These are phyloP conservation scores for Lithophane socia DNA, from an alignment of 2,888 invertebrate species.

Conservation along the genomic window DNA sequence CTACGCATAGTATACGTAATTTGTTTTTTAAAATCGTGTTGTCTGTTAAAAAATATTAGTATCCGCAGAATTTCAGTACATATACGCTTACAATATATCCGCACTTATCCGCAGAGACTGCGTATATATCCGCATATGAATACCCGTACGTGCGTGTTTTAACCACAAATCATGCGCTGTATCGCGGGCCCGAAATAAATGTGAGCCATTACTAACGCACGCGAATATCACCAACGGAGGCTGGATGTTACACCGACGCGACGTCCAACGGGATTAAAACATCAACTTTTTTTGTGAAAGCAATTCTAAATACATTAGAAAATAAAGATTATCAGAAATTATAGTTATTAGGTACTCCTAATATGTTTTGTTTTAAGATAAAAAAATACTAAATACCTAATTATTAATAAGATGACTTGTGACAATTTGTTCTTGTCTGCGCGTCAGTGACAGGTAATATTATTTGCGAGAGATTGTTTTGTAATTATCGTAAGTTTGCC, in stretches of 20 bases:
- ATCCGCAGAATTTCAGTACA: neutral
- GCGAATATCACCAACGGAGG: conserved; percentile 50
- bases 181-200: conserved; percentile 67
- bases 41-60: neutral
- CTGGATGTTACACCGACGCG: conserved; percentile 41
- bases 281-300: neutral
- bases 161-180: conserved; percentile 70
- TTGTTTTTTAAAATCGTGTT: neutral
- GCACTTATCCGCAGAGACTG: conserved; percentile 40
- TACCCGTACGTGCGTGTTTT: conserved; percentile 54
- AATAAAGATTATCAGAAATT: neutral
- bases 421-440: neutral
- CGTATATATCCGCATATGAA: conserved; percentile 49
- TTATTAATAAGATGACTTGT: neutral
- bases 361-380: neutral
- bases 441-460: neutral
- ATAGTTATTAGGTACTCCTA: neutral
- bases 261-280: neutral
- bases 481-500: neutral
- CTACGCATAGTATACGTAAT: neutral
- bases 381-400: neutral
- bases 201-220: conserved; percentile 62
- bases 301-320: neutral
- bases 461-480: neutral
- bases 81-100: conserved; percentile 9